Evolutionary conservation across 1,140 invertebrate species (phyloP), one percentile per base, ranked within the genome.

Genomic region (Sycobia sp.): DNA sequence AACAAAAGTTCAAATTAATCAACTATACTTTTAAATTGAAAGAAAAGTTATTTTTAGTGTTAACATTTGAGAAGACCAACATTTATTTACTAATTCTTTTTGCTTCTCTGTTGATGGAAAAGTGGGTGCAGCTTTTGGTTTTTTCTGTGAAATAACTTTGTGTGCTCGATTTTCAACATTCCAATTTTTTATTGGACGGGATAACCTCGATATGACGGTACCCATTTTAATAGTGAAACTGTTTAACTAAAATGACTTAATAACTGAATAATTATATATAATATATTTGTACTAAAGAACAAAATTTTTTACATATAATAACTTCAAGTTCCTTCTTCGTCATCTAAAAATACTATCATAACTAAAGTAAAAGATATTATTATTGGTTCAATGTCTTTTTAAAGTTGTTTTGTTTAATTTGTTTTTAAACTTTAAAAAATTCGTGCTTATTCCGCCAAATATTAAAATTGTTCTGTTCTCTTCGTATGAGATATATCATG

Each of bases 111-210:
- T 85, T 1, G 82, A 78, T 9, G 84, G 76, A 73, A 87, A 85
- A 67, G 77, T 84, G 0, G 90, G 90, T 22, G 91, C 89, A 32
- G 84, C 77, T 23, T 69, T 74, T 13, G 87, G 88, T 78, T 91
- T 92, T 38, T 87, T 83, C 73, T 84, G 84, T 0, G 84, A 85
- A 66, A 92, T 85, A 16, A 88, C 71, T 71, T 85, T 86, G 68
- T 88, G 85, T 13, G 88, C 89, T 64, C 90, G 84, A 72, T 86
- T 88, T 72, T 90, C 90, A 8, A 89, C 83, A 75, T 91, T 91
- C 67, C 88, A 90, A 41, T 82, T 82, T 68, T 82, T 81, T 3
- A 85, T 55, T 23, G 85, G 83, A 29, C 82, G 75, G 23, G 68
- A 69, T 13, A 88, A 47, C 36, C 71, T 66, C 0, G 85, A 85